These are phyloP conservation scores for Anthopleura sola DNA, from an alignment of 64 coral and sea anemone genomes.

Conservation along the genomic window DNA sequence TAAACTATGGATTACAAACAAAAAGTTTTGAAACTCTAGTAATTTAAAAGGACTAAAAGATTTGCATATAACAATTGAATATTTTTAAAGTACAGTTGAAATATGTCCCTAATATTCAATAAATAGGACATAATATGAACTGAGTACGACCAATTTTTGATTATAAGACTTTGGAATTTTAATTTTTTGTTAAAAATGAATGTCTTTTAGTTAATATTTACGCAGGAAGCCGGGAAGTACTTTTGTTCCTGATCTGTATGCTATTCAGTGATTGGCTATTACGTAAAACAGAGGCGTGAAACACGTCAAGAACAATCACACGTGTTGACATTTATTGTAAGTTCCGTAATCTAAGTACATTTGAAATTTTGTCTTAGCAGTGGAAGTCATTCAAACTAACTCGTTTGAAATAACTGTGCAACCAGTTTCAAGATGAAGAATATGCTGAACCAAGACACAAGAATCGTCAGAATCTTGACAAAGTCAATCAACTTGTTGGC, in stretches of 20 bases:
- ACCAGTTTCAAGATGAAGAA: neutral
- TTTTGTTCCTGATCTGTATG: neutral
- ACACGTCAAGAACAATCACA: slow-evolving; percentile 1
- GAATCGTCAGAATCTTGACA: neutral
- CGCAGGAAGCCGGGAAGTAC: neutral
- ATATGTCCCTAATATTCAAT: too few species aligned
- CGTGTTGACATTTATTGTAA: slow-evolving; percentile 13
- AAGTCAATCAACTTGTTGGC: neutral
- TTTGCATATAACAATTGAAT: neutral
- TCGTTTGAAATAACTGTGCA: neutral
- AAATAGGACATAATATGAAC: too few species aligned
- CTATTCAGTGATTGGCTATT: slow-evolving; percentile 15
- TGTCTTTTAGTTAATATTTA: neutral
- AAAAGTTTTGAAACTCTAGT: too few species aligned
- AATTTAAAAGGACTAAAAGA: neutral
- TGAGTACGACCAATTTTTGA: too few species aligned
- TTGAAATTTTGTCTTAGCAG: neutral
- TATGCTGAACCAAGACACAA: neutral
- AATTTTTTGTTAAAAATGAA: neutral
- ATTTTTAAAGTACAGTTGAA: too few species aligned
- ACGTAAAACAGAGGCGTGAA: neutral
- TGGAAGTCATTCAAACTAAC: neutral
- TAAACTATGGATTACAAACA: neutral
- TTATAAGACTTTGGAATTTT: too few species aligned
- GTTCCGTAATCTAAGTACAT: slow-evolving; percentile 20